Percentiles rank a stretch among this genome's conserved stretches.
phyloP scores from a whole-genome alignment of 37 sponge, comb jelly and placozoan genomes.

The Tethya wilhelma region DNA sequence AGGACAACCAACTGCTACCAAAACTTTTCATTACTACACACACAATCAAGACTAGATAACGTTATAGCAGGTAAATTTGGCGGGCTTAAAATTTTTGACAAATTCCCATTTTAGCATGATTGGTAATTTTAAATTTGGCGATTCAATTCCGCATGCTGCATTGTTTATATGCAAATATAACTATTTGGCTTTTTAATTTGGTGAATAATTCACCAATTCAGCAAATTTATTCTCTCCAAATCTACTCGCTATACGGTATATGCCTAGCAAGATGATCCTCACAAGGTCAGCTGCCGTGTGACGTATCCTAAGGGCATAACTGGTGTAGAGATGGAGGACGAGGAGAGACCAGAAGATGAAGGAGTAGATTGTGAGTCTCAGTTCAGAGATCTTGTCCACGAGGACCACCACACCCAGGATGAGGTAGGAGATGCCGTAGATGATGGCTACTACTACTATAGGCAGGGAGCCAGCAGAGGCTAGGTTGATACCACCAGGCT shows the following conservation, averaged over 20 bases:
- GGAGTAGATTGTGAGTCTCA: constrained; percentile 33
- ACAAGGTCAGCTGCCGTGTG: constrained; percentile 47
- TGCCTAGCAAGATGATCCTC: not conserved
- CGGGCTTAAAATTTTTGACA: no score
- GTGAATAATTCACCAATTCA: no score
- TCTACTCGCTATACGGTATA: not conserved
- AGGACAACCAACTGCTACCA: no score
- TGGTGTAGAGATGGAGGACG: constrained; percentile 16
- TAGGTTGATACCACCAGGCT: constrained; percentile 10
- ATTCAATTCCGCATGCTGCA: no score
- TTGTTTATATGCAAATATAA: no score
- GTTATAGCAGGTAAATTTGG: no score
- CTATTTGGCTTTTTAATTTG: no score
- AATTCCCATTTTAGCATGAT: no score
- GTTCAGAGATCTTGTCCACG: constrained; percentile 16
- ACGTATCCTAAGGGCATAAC: constrained; percentile 10
- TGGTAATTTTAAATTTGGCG: no score
- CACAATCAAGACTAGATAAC: no score
- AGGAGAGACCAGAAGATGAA: constrained; percentile 25
- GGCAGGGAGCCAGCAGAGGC: constrained; percentile 58
- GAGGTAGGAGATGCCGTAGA: constrained; percentile 28
- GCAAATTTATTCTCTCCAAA: no score
- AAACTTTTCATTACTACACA: no score
- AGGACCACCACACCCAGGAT: constrained; percentile 25
- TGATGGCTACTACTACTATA: constrained; percentile 6